phyloP scores from a whole-genome alignment of 2,797 vertebrate species.

The Tadarida brasiliensis region DNA sequence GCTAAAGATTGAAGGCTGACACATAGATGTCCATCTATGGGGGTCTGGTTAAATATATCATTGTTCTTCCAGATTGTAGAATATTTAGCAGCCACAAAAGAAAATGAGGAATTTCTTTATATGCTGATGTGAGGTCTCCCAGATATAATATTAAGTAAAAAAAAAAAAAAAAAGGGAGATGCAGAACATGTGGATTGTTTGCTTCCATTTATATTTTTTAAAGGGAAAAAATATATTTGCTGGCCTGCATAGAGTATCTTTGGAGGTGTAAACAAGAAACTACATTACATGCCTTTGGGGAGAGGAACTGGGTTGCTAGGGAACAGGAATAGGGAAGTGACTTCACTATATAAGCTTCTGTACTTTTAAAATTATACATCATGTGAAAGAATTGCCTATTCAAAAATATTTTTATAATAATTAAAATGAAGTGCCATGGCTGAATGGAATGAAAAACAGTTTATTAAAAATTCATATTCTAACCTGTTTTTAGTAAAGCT shows the following conservation, averaged over 20 bases:
- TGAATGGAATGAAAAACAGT: background rate
- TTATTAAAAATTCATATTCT: slow-evolving; percentile 31
- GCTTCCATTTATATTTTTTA: background rate
- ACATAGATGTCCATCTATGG: rapidly evolving
- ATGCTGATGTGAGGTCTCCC: background rate
- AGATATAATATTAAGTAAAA: background rate
- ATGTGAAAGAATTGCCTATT: background rate
- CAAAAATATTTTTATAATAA: background rate
- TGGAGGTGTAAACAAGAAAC: background rate
- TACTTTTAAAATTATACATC: background rate
- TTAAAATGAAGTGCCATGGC: background rate
- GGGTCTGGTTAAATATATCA: background rate
- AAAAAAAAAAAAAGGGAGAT: background rate
- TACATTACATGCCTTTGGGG: background rate
- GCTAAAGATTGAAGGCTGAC: background rate
- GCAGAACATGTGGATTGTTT: background rate
- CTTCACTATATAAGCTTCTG: background rate
- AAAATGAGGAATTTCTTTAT: background rate
- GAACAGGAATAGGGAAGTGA: background rate
- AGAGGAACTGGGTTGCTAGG: background rate
- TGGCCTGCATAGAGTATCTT: background rate
- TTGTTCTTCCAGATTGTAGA: background rate
- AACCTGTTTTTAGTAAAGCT: slow-evolving; percentile 39
- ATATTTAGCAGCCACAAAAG: background rate
- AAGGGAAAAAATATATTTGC: background rate